Conservation (phyloP, 1,140 invertebrate genomes). For the Lordiphosa mommai region DNA sequence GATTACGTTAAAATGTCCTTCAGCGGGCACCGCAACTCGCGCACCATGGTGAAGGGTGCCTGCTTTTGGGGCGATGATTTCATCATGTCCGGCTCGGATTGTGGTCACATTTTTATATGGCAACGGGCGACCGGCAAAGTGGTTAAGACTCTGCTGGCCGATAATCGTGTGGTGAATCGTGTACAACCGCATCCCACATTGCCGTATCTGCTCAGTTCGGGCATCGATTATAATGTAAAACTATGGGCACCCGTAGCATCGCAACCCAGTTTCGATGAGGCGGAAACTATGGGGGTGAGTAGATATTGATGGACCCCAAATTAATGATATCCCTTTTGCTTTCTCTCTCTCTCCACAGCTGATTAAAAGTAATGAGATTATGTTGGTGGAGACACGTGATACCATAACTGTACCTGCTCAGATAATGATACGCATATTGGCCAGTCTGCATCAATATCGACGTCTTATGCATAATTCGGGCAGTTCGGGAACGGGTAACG, state of each 20-base stretch:
- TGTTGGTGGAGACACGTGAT: conserved; percentile 93
- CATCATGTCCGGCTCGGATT: conserved; percentile 93
- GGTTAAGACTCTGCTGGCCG: conserved; percentile 90
- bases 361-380: conserved; percentile 90
- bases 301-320: neutral
- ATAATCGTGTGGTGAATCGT: conserved; percentile 93
- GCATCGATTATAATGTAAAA: conserved; percentile 95
- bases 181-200: conserved; percentile 91
- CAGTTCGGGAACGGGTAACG: neutral
- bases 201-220: conserved; percentile 91
- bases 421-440: conserved; percentile 93
- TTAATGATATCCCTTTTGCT: neutral
- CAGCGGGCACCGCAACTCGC: conserved; percentile 91
- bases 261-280: conserved; percentile 84
- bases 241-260: conserved; percentile 88
- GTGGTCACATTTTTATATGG: conserved; percentile 90
- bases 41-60: conserved; percentile 94
- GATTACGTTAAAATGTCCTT: conserved; percentile 85
- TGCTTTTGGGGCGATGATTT: conserved; percentile 93
- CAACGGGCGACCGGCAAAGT: conserved; percentile 84
- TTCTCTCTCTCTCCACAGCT: conserved; percentile 82
- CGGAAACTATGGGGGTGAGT: conserved; percentile 86
- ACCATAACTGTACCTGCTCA: conserved; percentile 93
- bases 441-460: conserved; percentile 84
- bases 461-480: conserved; percentile 24